Evolutionary conservation across 2,797 vertebrate genomes (phyloP), one percentile per base, ranked within the genome.

Genomic region (Thunnus albacares): DNA sequence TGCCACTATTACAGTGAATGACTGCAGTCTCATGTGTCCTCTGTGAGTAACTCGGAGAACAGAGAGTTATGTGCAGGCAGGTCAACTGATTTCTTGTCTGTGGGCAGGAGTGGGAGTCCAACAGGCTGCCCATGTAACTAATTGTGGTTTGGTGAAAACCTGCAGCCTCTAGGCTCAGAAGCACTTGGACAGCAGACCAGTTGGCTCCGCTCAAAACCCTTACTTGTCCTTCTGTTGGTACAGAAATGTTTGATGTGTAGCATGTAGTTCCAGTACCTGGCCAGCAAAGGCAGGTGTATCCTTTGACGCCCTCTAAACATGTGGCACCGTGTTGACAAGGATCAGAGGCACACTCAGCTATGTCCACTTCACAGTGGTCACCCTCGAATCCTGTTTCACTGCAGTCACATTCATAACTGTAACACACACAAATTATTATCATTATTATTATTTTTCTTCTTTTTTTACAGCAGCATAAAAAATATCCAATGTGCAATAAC

Each of bases 321-420:
- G 96, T 95, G 49, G 95, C 96, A 1, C 95, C 92, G 47, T 99
- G 96, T 49, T 95, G 93, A 72, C 98, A 99, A 51, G 98, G 98
- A 43, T 94, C 84, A 0, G 98, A 99, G 1, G 93, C 94, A 84
- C 98, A 99, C 79, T 99, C 98, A 11, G 94, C 92, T 81, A 98
- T 95, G 76, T 99, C 97, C 83, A 94, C 75, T 66, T 98, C 97
- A 24, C 98, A 99, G 85, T 90, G 93, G 4, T 90, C 61, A 0
- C 98, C 98, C 79, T 95, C 92, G 5, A 96, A 98, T 65, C 98
- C 98, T 0, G 97, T 98, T 61, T 95, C 93, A 1, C 76, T 89
- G 89, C 98, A 99, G 94, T 98, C 94, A 87, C 97, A 99, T 24
- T 1, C 79, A 75, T 97, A 98, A 79, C 98, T 98, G 92, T 30